A percentile compares a stretch with the other conserved stretches of the same genome.
Evolutionary conservation across 2,113 vertebrate species (phyloP).

Genomic region (Megaceryle torquata): DNA sequence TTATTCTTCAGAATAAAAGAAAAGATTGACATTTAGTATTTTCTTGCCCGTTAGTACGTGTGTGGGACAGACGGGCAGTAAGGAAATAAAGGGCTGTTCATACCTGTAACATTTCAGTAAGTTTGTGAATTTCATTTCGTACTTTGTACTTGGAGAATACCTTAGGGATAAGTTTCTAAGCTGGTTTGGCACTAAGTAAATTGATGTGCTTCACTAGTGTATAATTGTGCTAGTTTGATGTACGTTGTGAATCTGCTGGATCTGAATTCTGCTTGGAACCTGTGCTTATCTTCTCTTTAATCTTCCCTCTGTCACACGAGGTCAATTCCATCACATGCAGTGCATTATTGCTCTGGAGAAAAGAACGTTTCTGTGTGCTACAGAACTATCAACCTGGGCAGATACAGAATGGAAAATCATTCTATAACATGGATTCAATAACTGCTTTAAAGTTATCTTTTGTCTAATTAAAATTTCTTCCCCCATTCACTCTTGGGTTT

Average conservation of each 20-base stretch:
- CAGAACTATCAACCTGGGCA: neutral
- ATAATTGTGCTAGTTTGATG: neutral
- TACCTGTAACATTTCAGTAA: neutral
- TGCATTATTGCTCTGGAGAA: neutral
- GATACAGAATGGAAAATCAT: neutral
- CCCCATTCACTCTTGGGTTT: neutral
- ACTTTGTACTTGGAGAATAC: neutral
- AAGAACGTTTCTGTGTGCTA: neutral
- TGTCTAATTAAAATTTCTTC: neutral
- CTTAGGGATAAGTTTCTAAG: neutral
- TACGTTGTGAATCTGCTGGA: neutral
- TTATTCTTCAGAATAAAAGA: neutral
- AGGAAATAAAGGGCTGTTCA: neutral
- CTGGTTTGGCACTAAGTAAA: neutral
- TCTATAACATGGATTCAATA: neutral
- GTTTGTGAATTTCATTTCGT: neutral
- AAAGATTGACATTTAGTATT: conserved; percentile 53
- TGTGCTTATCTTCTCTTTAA: neutral
- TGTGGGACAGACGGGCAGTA: neutral
- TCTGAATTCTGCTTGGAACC: neutral
- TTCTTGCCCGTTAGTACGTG: neutral
- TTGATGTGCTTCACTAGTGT: neutral
- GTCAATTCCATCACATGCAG: neutral
- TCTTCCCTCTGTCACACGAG: neutral
- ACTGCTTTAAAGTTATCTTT: neutral